Evolutionary conservation across 1,140 invertebrate species (phyloP).

Genomic region (Sarcophaga bullata): DNA sequence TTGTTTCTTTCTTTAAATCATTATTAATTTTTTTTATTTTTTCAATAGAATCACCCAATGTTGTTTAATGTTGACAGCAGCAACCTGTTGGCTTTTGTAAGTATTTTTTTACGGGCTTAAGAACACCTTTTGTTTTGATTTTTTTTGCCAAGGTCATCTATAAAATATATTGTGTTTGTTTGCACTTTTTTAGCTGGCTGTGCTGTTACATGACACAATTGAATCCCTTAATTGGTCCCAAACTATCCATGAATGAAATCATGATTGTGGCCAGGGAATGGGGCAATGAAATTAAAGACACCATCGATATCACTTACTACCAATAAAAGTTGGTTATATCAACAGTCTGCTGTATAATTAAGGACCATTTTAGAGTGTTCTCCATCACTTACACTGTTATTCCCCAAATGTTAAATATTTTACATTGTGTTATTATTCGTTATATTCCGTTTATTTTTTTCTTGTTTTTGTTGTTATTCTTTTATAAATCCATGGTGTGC

Average conservation of each 20-base stretch:
- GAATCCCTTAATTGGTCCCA: slow-evolving; percentile 93
- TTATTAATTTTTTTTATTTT: slow-evolving; percentile 16
- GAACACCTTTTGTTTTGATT: neutral
- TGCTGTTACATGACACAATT: slow-evolving; percentile 94
- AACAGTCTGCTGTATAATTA: no score
- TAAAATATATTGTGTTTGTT: neutral
- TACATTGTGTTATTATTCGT: neutral
- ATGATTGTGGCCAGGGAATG: slow-evolving; percentile 82
- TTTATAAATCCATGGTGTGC: neutral
- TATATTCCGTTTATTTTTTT: slow-evolving; percentile 15
- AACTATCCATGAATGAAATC: slow-evolving; percentile 76
- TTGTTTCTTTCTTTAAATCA: slow-evolving; percentile 11
- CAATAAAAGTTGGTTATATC: neutral
- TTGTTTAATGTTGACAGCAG: slow-evolving; percentile 85
- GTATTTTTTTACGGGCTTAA: slow-evolving; percentile 41
- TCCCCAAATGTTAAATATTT: no score
- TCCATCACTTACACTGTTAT: neutral
- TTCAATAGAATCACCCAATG: slow-evolving; percentile 73
- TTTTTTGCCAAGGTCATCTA: neutral
- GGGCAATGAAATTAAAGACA: slow-evolving; percentile 70
- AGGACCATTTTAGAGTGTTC: neutral
- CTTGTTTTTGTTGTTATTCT: neutral
- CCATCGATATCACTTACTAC: slow-evolving; percentile 49
- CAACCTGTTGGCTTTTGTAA: slow-evolving; percentile 88
- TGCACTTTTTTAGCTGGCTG: slow-evolving; percentile 74